These are phyloP conservation scores for Darevskia mixta DNA, from an alignment of 2,797 vertebrate genomes.

Conservation along the genomic window DNA sequence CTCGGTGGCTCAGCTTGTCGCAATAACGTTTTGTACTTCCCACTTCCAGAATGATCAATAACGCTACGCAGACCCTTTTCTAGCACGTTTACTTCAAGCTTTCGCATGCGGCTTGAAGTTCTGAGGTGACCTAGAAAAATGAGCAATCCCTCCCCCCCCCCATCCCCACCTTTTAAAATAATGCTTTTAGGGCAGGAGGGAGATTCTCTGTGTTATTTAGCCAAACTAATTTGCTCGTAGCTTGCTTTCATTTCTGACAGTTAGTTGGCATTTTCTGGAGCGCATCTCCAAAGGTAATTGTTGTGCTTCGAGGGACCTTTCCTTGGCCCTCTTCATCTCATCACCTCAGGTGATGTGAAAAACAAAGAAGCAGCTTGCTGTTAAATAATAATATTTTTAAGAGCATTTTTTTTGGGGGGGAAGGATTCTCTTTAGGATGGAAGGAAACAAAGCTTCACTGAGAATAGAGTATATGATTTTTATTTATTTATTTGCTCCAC, in stretches of 20 bases:
- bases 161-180: neutral
- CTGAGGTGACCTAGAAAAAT: slow-evolving; percentile 2
- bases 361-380: neutral
- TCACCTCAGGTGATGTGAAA: neutral
- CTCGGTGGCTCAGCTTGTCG: neutral
- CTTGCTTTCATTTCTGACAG: neutral
- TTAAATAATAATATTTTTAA: slow-evolving; percentile 8
- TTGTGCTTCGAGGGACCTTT: neutral
- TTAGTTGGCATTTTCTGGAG: neutral
- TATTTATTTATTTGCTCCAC: neutral
- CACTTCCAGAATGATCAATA: slow-evolving; percentile 7
- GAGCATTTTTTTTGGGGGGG: neutral
- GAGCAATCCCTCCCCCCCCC: neutral
- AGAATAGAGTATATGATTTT: neutral
- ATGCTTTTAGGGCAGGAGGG: neutral
- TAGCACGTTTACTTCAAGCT: slow-evolving; percentile 8
- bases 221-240: neutral
- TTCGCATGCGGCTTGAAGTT: slow-evolving; percentile 7
- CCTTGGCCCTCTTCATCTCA: slow-evolving; percentile 27
- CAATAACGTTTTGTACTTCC: neutral
- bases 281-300: neutral
- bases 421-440: neutral
- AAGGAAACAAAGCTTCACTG: neutral
- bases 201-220: slow-evolving; percentile 5
- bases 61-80: neutral